A percentile compares a stretch with the other conserved stretches of the same genome.
phyloP scores from a whole-genome alignment of 2,797 vertebrate species.

The Spheniscus humboldti region DNA sequence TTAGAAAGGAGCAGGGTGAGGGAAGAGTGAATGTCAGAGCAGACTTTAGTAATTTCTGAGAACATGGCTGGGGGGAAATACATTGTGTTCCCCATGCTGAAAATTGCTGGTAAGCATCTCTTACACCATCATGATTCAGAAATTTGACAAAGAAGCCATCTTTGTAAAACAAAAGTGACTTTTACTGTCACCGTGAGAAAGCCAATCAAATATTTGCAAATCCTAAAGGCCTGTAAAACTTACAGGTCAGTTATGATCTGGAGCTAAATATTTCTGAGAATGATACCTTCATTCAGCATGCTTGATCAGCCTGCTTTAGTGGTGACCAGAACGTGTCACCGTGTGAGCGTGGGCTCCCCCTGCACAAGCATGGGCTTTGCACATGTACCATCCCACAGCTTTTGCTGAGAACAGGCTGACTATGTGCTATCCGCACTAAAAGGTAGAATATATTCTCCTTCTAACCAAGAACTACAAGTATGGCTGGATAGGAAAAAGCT shows the following conservation, averaged over 20 bases:
- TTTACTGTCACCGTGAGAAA: not conserved
- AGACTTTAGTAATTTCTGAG: not conserved
- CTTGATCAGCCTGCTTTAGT: not conserved
- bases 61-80: not conserved
- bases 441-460: not conserved
- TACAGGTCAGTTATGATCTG: not conserved
- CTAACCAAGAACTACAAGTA: not conserved
- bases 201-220: not conserved
- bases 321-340: fast-evolving
- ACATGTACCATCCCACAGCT: not conserved
- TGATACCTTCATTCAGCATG: not conserved
- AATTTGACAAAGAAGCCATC: not conserved
- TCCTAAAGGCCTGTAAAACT: not conserved
- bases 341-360: fast-evolving
- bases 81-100: not conserved
- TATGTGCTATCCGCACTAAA: not conserved
- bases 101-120: not conserved
- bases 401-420: not conserved
- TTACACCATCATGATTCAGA: not conserved
- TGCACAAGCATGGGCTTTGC: not conserved
- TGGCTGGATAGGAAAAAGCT: not conserved
- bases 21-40: not conserved
- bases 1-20: not conserved
- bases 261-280: not conserved
- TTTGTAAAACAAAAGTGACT: not conserved